Evolutionary conservation across 2,797 vertebrate species (phyloP), one percentile per base, ranked within the genome.

Genomic region (Chloroceryle inda): DNA sequence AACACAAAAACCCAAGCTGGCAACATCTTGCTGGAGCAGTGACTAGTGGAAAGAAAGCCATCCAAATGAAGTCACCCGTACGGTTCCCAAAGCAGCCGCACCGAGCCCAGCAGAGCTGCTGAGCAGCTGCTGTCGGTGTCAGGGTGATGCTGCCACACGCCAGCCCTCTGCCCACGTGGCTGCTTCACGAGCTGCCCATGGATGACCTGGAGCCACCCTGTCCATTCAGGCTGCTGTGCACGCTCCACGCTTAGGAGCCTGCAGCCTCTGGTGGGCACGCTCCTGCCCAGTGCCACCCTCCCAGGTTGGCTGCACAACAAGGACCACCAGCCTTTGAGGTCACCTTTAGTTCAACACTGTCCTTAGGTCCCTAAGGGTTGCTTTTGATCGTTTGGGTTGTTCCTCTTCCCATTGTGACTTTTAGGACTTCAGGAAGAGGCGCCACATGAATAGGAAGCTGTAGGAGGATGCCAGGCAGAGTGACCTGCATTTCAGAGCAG

Each of bases 171-270:
- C 64, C n/a, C 59, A 5, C 0, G 0, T 2, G 2, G 18, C 15
- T 2, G 0, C 75, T 17, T 42, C 5, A 10, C 0, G 0, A 33
- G 56, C 37, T 1, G 2, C 45, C 42, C 62, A 12, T 0, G 2
- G 71, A 9, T 0, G 0, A 40, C 7, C 67, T 4, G 40, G 26
- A 47, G 16, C 9, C 67, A 38, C 1, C 22, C 9, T 58, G n/a
- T 2, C 20, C 20, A 1, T 10, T 13, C 50, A 29, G 64, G 11
- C 55, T 42, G 40, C 63, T 45, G 42, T 63, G 27, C 38, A 40
- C 5, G 11, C 59, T 26, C 24, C 35, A 12, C 27, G 0, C 35
- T 49, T 24, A 38, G 27, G 27, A 62, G 13, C 52, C 29, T n/a
- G 5, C 2, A 1, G 37, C 53, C 24, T 29, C 38, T 23, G n/a